Evolutionary conservation across 1,140 invertebrate genomes (phyloP), one percentile per base, ranked within the genome.

Genomic region (Scaptodrosophila lebanonensis): DNA sequence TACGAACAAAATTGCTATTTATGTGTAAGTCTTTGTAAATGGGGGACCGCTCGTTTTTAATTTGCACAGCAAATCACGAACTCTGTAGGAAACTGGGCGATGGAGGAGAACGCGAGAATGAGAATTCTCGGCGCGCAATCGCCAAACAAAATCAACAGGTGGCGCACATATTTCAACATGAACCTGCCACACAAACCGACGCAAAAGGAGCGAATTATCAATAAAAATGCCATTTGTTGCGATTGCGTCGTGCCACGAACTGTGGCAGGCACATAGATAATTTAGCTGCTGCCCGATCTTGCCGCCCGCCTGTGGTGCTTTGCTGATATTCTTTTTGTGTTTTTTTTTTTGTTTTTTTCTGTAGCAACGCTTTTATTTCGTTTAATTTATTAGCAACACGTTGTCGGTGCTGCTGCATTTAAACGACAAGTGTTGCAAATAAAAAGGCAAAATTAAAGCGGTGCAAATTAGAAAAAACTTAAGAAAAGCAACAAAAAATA

Each of bases 401-500:
- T 17, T 47, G 58, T 29, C 18, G 59, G 30, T 43, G 59, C 45
- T 61, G 71, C 66, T 66, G 75, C 73, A 75, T 79, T 79, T 82
- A 79, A 79, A 70, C 75, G 75, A 79, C 75, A 79, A 79, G 69
- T 79, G 75, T 79, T 79, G 75, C 75, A 79, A 79, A 79, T 75
- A 79, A 79, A 79, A 83, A 75, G 66, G 61, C 43, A 79, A 82
- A 75, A 79, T 79, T 79, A 79, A 79, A 75, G 75, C 69, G 69
- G 42, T 70, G 75, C 76, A 70, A 69, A 79, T 79, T 75, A 82
- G 66, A 61, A 33, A 22, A 38, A 30, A 47, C 9, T 35, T 35
- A 44, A 45, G 42, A 22, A 27, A 33, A 32, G 3, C 7, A 40
- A 12, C 38, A 35, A 43, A 40, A 27, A 7, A 16, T 29, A 8